Percentiles rank a stretch among this genome's conserved stretches.
Evolutionary conservation across 2,113 vertebrate species (phyloP).

Genomic region (Hemibagrus wyckioides): DNA sequence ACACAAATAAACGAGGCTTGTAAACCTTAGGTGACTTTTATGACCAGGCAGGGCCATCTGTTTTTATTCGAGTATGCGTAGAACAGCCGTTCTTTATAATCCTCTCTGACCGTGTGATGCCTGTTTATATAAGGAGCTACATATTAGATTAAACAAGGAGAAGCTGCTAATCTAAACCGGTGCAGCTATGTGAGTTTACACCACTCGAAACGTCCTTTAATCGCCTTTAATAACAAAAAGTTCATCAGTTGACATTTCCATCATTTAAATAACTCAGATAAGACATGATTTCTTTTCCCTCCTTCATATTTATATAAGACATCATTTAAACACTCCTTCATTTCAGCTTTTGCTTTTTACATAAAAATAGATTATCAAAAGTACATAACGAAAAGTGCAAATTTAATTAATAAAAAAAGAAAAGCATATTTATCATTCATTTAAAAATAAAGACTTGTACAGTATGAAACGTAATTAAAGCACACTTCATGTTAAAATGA

Average conservation of each 20-base stretch:
- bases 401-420: neutral
- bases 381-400: neutral
- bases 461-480: no score
- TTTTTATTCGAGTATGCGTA: neutral
- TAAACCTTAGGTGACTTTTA: constrained; percentile 35
- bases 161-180: neutral
- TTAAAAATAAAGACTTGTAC: neutral
- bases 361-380: neutral
- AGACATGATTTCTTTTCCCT: neutral
- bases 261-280: neutral
- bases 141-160: constrained; percentile 22
- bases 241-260: neutral
- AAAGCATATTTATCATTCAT: neutral
- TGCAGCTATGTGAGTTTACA: neutral
- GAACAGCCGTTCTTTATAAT: neutral
- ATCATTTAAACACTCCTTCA: neutral
- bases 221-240: neutral
- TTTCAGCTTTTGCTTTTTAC: neutral
- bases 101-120: neutral
- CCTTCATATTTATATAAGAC: neutral
- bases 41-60: constrained; percentile 37
- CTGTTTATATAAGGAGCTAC: constrained; percentile 32
- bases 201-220: neutral
- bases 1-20: constrained; percentile 25
- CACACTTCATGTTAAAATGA: neutral